A percentile compares a stretch with the other conserved stretches of the same genome.
Evolutionary conservation across 2,888 invertebrate genomes (phyloP).

Genomic region (Aricia artaxerxes): DNA sequence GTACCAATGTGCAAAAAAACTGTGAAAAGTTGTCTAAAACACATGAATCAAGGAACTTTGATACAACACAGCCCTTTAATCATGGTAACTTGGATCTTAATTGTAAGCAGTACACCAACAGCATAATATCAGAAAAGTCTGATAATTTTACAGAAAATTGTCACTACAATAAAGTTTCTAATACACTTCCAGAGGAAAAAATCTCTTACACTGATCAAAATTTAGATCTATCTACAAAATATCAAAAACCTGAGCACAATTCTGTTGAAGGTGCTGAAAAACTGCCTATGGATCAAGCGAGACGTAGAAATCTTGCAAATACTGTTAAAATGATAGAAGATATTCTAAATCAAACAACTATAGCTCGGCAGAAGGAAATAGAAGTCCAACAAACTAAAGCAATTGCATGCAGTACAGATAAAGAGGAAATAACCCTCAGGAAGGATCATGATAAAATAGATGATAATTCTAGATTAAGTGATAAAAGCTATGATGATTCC

Average conservation of each 20-base stretch:
- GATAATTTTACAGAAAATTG: neutral
- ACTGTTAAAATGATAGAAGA: slow-evolving; percentile 66
- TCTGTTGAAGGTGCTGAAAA: slow-evolving; percentile 3
- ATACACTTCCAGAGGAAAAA: neutral
- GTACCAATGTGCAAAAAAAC: slow-evolving; percentile 16
- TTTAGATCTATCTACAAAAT: slow-evolving; percentile 25
- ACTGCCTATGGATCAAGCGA: slow-evolving; percentile 35
- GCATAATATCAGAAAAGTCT: neutral
- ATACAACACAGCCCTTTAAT: neutral
- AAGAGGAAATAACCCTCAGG: slow-evolving; percentile 31
- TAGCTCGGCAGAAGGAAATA: slow-evolving; percentile 26
- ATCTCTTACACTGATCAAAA: neutral
- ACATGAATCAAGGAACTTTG: neutral
- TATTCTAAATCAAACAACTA: slow-evolving; percentile 42
- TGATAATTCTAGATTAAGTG: slow-evolving; percentile 27
- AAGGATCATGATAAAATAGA: slow-evolving; percentile 36
- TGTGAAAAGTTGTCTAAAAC: neutral
- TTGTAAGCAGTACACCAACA: neutral
- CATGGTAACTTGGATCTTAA: slow-evolving; percentile 12
- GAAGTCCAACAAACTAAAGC: slow-evolving; percentile 20
- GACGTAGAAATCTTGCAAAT: slow-evolving; percentile 62
- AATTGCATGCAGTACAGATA: slow-evolving; percentile 21
- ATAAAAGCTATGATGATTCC: slow-evolving; percentile 35
- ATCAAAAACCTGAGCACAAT: slow-evolving; percentile 2
- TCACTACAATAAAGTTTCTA: neutral